Conservation (phyloP, 2,113 vertebrate species). For the Rhombomys opimus region DNA sequence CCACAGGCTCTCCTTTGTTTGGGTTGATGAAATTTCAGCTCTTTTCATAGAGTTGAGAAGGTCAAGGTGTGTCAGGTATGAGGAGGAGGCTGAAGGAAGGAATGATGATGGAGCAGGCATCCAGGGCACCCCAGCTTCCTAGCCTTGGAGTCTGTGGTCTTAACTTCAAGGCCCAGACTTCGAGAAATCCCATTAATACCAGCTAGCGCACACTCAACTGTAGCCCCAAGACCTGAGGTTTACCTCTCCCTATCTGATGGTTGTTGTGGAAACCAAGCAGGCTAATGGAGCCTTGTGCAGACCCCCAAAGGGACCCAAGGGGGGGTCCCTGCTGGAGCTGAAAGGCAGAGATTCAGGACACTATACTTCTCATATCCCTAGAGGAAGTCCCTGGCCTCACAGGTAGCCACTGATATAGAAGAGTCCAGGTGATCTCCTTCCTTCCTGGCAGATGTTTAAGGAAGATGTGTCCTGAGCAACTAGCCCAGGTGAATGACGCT, state of each 20-base stretch:
- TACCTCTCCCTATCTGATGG: background rate
- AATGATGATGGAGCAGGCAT: background rate
- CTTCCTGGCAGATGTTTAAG: background rate
- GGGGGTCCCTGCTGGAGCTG: background rate
- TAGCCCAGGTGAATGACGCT: background rate
- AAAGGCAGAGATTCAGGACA: background rate
- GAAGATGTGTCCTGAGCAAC: background rate
- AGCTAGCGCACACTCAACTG: background rate
- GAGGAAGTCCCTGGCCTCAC: background rate
- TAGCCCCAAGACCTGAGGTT: no score
- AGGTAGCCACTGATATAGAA: background rate
- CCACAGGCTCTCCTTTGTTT: background rate
- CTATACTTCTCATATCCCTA: background rate
- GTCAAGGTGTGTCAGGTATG: background rate
- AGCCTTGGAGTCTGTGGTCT: background rate
- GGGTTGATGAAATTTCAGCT: background rate
- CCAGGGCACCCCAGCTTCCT: background rate
- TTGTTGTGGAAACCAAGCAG: fast-evolving
- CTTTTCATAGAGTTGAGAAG: background rate
- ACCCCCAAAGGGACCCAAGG: no score
- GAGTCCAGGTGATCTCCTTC: background rate
- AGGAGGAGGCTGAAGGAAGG: background rate
- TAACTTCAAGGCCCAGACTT: background rate
- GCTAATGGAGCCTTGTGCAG: background rate
- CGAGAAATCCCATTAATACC: no score